Conservation (phyloP, 2,888 invertebrate species). For the Xestoiulus laeticollis region DNA sequence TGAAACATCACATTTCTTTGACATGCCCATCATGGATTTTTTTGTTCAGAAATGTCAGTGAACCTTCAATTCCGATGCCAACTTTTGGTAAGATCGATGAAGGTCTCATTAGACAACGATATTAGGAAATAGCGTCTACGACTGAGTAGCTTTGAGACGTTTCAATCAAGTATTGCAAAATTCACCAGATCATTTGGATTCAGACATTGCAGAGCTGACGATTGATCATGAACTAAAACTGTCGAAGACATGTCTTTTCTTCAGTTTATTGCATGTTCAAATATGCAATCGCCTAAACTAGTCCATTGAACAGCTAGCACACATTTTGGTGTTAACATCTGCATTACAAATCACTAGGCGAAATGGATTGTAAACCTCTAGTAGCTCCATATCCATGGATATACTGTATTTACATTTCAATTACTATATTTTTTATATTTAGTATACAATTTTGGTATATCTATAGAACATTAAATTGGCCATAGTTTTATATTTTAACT, state of each 20-base stretch:
- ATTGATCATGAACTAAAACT: background rate
- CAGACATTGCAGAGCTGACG: background rate
- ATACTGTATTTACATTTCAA: too few species aligned
- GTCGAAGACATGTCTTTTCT: too few species aligned
- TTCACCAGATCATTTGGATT: background rate
- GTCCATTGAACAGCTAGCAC: background rate
- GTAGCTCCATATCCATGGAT: too few species aligned
- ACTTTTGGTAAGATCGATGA: background rate
- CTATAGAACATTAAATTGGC: too few species aligned
- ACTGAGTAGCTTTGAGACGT: background rate
- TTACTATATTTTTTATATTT: too few species aligned
- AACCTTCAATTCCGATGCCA: background rate
- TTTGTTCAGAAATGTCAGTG: background rate
- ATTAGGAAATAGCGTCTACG: background rate
- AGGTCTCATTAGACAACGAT: background rate
- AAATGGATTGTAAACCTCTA: background rate
- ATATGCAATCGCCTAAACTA: background rate
- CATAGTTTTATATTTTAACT: too few species aligned
- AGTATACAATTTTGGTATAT: too few species aligned
- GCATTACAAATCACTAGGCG: background rate
- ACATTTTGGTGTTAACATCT: background rate
- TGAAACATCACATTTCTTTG: background rate
- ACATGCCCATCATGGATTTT: background rate
- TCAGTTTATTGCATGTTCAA: too few species aligned
- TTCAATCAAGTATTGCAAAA: background rate